phyloP scores from a whole-genome alignment of 2,888 invertebrate species.

The Clanis bilineata region DNA sequence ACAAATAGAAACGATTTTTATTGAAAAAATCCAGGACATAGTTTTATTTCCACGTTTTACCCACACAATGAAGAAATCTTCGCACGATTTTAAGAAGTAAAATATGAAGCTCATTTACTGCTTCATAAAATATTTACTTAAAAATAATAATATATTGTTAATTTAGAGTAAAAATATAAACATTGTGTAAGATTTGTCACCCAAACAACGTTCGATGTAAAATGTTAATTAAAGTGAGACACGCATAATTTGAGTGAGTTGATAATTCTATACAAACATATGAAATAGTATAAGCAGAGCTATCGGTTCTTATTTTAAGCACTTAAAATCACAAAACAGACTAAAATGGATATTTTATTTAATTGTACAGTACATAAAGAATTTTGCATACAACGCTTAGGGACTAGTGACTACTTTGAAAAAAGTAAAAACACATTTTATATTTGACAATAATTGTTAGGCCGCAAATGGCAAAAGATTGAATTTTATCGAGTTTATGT shows the following conservation, averaged over 20 bases:
- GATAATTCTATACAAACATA: neutral
- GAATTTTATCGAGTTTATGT: too few species aligned
- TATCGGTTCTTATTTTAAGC: neutral
- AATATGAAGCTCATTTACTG: neutral
- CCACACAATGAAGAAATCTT: neutral
- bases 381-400: too few species aligned
- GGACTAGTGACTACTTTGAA: too few species aligned
- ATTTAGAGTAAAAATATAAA: neutral
- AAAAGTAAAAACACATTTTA: neutral
- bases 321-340: neutral
- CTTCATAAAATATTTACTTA: neutral
- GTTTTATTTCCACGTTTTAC: neutral
- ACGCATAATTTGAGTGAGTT: neutral
- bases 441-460: neutral
- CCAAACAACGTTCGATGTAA: slow-evolving; percentile 2
- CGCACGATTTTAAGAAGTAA: neutral
- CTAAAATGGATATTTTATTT: too few species aligned
- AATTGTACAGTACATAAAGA: too few species aligned
- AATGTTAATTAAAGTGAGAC: neutral
- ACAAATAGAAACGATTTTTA: neutral
- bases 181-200: slow-evolving; percentile 4
- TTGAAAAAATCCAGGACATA: neutral
- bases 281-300: neutral
- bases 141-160: neutral
- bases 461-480: too few species aligned